Evolutionary conservation across 1,140 invertebrate species (phyloP).

Genomic region (Drosophila santomea): DNA sequence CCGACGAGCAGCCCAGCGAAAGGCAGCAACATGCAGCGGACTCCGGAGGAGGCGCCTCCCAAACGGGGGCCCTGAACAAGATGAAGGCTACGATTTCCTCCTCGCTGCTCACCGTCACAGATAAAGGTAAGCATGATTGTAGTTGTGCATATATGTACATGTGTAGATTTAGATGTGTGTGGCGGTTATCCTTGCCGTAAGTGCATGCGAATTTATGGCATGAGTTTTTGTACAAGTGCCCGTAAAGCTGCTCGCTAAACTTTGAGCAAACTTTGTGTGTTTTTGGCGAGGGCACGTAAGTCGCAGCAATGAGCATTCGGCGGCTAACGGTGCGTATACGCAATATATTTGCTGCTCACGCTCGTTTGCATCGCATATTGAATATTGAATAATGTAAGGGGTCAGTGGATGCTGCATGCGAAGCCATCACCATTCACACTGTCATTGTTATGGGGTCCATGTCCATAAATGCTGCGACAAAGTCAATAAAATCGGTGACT

Average conservation of each 20-base stretch:
- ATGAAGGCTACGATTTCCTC: slow-evolving; percentile 91
- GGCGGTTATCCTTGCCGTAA: slow-evolving; percentile 36
- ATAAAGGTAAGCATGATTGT: slow-evolving; percentile 88
- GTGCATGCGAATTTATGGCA: slow-evolving; percentile 76
- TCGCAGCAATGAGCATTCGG: slow-evolving; percentile 57
- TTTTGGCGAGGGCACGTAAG: slow-evolving; percentile 20
- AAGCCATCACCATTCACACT: slow-evolving; percentile 56
- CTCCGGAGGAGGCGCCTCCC: slow-evolving; percentile 82
- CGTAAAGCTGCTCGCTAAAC: slow-evolving; percentile 65
- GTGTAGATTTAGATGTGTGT: not conserved
- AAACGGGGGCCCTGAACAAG: slow-evolving; percentile 90
- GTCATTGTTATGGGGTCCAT: slow-evolving; percentile 49
- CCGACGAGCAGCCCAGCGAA: slow-evolving; percentile 87
- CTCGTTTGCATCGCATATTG: slow-evolving; percentile 54
- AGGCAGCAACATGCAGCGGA: slow-evolving; percentile 85
- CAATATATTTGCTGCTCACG: slow-evolving; percentile 50
- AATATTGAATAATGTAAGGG: slow-evolving; percentile 72
- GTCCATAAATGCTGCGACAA: slow-evolving; percentile 60
- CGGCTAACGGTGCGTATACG: slow-evolving; percentile 65
- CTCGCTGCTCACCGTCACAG: slow-evolving; percentile 91
- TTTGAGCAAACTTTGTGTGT: slow-evolving; percentile 56
- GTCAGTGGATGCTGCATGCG: slow-evolving; percentile 43
- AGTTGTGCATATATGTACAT: not conserved
- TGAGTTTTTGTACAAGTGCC: slow-evolving; percentile 71
- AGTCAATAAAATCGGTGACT: slow-evolving; percentile 69